phyloP scores from a whole-genome alignment of 2,888 invertebrate species.

The Drosophila demipolita region DNA sequence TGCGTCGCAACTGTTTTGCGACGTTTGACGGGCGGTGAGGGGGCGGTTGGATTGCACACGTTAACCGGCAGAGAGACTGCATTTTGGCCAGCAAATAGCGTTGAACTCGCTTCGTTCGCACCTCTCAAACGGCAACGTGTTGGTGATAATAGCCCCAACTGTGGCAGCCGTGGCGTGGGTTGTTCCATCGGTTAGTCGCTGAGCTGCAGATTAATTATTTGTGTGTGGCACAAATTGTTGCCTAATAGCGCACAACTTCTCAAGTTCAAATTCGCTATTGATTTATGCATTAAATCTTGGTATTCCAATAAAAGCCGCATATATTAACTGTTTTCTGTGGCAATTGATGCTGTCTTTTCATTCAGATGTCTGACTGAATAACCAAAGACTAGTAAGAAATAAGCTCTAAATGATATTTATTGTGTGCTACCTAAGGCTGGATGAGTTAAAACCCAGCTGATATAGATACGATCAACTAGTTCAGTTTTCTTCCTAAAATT shows the following conservation, averaged over 20 bases:
- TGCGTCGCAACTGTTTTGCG: conserved; percentile 6
- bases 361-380: not conserved
- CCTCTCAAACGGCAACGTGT: conserved; percentile 48
- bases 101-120: conserved; percentile 66
- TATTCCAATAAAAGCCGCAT: conserved; percentile 17
- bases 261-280: conserved; percentile 34
- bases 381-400: not conserved
- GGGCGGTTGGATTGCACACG: not conserved
- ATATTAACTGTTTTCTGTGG: conserved; percentile 1
- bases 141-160: conserved; percentile 60
- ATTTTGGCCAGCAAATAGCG: conserved; percentile 56
- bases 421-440: not conserved
- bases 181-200: conserved; percentile 56
- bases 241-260: conserved; percentile 20
- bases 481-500: not conserved
- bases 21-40: not conserved
- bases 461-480: not conserved
- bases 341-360: not conserved
- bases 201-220: not conserved
- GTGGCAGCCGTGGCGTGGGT: conserved; percentile 57
- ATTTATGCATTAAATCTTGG: conserved; percentile 21
- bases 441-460: not conserved
- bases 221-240: conserved; percentile 24
- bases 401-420: not conserved
- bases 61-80: conserved; percentile 32